Percentiles rank a stretch among this genome's conserved stretches.
phyloP scores from a whole-genome alignment of 2,888 invertebrate genomes.

The Sarcophaga subvicina region DNA sequence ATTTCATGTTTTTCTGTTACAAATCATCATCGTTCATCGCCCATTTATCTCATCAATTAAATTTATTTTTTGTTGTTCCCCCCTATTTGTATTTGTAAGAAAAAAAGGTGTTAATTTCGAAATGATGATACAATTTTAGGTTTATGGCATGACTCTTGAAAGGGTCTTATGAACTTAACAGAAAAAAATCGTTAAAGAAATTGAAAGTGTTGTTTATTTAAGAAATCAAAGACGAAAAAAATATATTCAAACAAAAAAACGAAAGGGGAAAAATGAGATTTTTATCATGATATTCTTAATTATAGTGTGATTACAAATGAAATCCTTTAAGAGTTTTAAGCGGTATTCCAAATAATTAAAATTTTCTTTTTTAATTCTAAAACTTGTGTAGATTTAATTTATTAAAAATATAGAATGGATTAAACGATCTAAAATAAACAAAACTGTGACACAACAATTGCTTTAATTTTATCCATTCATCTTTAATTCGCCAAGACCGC shows the following conservation, averaged over 20 bases:
- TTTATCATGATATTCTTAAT: not conserved
- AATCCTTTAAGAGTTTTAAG: not conserved
- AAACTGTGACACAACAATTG: too few relatives aligned
- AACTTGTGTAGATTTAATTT: too few relatives aligned
- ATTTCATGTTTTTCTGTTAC: conserved; percentile 38
- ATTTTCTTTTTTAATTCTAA: too few relatives aligned
- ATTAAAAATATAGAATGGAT: too few relatives aligned
- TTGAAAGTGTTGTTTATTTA: not conserved
- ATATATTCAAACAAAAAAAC: too few relatives aligned
- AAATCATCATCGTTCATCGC: conserved; percentile 8
- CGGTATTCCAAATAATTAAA: not conserved
- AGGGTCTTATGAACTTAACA: not conserved
- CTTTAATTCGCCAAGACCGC: too few relatives aligned
- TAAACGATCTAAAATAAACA: too few relatives aligned
- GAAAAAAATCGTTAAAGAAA: not conserved
- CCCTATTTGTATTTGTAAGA: not conserved
- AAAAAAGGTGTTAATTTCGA: conserved; percentile 64
- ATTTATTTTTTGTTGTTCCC: conserved; percentile 53
- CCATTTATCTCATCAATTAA: conserved; percentile 58
- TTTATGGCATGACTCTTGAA: not conserved
- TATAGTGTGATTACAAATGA: not conserved
- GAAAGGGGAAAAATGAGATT: not conserved
- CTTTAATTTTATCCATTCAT: too few relatives aligned
- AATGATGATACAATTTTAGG: conserved; percentile 19
- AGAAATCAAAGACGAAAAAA: not conserved